Evolutionary conservation across 2,113 vertebrate genomes (phyloP).

Genomic region (Scalopus aquaticus): DNA sequence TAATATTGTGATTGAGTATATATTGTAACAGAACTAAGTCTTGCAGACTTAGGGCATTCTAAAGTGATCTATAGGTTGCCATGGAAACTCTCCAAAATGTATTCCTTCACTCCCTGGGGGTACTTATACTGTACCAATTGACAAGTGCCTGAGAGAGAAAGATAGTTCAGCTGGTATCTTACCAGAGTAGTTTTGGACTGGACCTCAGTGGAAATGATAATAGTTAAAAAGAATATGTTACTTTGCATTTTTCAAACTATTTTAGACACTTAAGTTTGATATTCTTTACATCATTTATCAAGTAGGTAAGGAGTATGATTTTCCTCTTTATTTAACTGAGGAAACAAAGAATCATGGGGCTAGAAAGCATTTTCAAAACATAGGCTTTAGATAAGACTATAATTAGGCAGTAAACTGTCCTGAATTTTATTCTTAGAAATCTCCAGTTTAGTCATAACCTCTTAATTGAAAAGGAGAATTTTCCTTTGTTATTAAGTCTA

Average conservation of each 20-base stretch:
- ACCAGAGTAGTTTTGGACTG: neutral
- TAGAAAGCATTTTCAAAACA: conserved; percentile 24
- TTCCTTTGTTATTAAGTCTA: neutral
- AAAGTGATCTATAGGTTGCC: conserved; percentile 44
- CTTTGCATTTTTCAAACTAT: conserved; percentile 60
- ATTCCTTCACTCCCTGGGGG: conserved; percentile 43
- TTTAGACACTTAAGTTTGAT: conserved; percentile 19
- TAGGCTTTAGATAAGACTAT: neutral
- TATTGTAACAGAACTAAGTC: conserved; percentile 55
- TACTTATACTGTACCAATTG: conserved; percentile 10
- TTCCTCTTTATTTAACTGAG: conserved; percentile 21
- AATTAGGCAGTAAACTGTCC: conserved; percentile 38
- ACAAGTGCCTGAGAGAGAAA: conserved; percentile 42
- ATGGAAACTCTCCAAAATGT: conserved; percentile 62
- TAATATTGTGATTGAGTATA: conserved; percentile 72
- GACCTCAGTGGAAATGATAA: conserved; percentile 45
- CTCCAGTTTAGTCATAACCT: neutral
- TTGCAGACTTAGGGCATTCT: conserved; percentile 39
- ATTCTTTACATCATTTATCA: conserved; percentile 26
- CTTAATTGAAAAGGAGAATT: neutral
- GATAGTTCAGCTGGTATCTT: neutral
- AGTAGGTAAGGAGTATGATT: conserved; percentile 45
- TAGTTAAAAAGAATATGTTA: neutral
- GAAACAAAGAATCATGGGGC: conserved; percentile 26
- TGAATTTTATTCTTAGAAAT: conserved; percentile 42